phyloP scores from a whole-genome alignment of 2,888 invertebrate species.

The Esperia sulphurella region DNA sequence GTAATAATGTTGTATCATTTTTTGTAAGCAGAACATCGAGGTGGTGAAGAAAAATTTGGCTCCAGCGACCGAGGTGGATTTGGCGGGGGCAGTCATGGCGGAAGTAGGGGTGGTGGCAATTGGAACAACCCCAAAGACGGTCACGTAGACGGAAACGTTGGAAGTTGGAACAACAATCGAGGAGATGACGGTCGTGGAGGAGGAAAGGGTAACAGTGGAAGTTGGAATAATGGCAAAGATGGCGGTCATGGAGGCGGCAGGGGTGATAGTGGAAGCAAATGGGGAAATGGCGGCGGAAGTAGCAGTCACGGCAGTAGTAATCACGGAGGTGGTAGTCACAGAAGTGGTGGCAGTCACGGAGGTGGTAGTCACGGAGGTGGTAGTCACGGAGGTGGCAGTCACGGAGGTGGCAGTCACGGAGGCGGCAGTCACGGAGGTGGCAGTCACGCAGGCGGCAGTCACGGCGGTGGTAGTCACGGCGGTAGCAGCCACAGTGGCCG shows the following conservation, averaged over 20 bases:
- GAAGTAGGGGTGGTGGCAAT: conserved; percentile 3
- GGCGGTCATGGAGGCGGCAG: conserved; percentile 23
- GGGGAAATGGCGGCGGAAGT: conserved; percentile 17
- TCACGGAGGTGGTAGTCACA: conserved; percentile 24
- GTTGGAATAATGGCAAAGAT: conserved; percentile 8
- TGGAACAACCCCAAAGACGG: not conserved
- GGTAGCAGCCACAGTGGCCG: too few species aligned
- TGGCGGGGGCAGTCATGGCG: conserved; percentile 16
- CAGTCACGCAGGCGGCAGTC: too few species aligned
- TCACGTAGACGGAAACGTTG: not conserved
- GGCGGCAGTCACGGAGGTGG: too few species aligned
- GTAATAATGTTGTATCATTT: conserved; percentile 4
- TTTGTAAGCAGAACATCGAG: too few species aligned
- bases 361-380: not conserved
- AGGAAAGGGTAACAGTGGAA: conserved; percentile 17
- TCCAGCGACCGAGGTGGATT: conserved; percentile 16
- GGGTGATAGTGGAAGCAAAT: conserved; percentile 17
- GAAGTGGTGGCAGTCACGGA: conserved; percentile 14
- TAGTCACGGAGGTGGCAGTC: too few species aligned
- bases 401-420: too few species aligned
- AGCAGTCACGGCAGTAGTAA: conserved; percentile 26
- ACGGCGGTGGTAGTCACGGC: too few species aligned
- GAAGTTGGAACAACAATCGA: not conserved
- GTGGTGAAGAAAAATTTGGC: too few species aligned
- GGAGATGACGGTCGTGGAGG: conserved; percentile 18